These are phyloP conservation scores for Origma solitaria DNA, from an alignment of 2,113 vertebrate genomes.

Conservation along the genomic window DNA sequence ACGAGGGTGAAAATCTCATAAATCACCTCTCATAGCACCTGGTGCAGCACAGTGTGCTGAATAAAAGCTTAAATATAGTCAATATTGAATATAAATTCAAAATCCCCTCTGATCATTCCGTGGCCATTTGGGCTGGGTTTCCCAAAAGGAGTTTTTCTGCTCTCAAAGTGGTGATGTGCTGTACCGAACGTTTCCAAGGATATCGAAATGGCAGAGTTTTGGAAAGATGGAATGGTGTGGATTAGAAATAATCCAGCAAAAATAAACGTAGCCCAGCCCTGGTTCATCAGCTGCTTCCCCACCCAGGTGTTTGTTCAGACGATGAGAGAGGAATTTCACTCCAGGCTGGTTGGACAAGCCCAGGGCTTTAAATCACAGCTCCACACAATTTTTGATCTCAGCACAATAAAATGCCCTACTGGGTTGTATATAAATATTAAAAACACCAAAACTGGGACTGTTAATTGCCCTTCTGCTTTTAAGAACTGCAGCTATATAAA, in stretches of 20 bases:
- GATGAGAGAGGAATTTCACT: conserved; percentile 67
- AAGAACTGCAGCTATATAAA: not conserved
- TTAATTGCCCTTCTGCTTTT: conserved; percentile 11
- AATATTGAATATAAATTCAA: not conserved
- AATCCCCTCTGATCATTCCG: not conserved
- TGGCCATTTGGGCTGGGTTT: not conserved
- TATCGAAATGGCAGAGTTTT: conserved; percentile 34
- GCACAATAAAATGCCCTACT: not conserved
- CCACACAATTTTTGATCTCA: conserved; percentile 1
- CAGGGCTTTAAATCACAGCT: conserved; percentile 16
- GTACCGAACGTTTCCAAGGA: conserved; percentile 15
- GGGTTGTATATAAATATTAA: not conserved
- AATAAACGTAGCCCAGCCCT: conserved; percentile 54
- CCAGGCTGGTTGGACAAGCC: conserved; percentile 45
- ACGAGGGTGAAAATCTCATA: not conserved
- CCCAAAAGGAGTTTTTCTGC: not conserved
- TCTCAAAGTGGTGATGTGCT: not conserved
- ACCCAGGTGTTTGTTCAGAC: conserved; percentile 69
- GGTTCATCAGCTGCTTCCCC: conserved; percentile 55
- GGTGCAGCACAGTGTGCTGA: not conserved
- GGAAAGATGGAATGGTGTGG: conserved; percentile 33
- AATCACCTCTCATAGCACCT: not conserved
- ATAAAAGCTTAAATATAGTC: not conserved
- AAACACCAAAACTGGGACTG: not conserved
- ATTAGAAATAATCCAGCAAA: conserved; percentile 67